Base-by-base conservation (phyloP, 2,888 invertebrate species). In the Hermaeophaga mercurialis region DNA sequence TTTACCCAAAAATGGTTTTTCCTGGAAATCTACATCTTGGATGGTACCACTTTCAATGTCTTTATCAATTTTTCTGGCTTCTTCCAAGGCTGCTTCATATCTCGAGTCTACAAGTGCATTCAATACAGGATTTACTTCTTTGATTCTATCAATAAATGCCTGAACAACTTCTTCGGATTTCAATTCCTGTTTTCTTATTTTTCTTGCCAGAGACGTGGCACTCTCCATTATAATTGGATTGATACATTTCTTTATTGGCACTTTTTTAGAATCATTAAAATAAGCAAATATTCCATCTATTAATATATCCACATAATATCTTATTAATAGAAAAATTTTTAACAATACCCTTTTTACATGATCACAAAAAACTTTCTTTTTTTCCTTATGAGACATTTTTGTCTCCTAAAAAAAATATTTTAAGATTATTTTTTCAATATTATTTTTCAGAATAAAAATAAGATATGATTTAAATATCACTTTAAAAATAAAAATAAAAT, bases 41-140 rank as follows among this genome's bases (percentile, higher is more conserved):
- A 87, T 78, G 33, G 79, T 72, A 0, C 84, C 84, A 36, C 76
- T 78, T 19, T 80, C 80, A 17, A 96, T 82, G 49, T 85, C 78
- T 39, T 79, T 75, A 75, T 96, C 96, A 3, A 93, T 82, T 56
- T 81, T 78, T 55, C 80, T 81, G 0, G 96, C 95, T 68, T 94
- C 91, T 41, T 85, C 78, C 1, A 96, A 71, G 0, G 96, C 95
- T 2, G 83, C 86, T 6, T 85, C 81, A 72, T 86, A 96, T 48
- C 93, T 81, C 28, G 91, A 85, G 67, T 92, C 91, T 0, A 93
- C 90, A 0, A 96, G 83, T 0, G 93, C 89, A 78, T 96, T 96
- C 34, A 95, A 69, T 9, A 88, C 73, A 0, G 83, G 81, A 75
- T 96, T 93, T 0, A 84, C 83, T 71, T 84, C 81, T 62, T 87